Percentiles rank a stretch among this genome's conserved stretches.
These are phyloP conservation scores for Sarcophilus harrisii DNA, from an alignment of 2,797 vertebrate species.

Conservation along the genomic window DNA sequence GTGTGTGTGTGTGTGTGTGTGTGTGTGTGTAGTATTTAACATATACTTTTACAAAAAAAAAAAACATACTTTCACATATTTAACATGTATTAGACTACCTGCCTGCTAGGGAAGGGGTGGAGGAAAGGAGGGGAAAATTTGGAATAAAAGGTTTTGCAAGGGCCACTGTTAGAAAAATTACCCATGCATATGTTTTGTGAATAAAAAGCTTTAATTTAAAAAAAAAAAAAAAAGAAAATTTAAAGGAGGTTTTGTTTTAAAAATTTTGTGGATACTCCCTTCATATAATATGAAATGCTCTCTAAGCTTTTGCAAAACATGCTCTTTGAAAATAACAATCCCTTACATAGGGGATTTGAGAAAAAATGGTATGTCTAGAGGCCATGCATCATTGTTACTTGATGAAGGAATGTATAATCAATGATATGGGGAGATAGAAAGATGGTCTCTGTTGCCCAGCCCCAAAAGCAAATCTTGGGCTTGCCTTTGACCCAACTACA, in stretches of 20 bases:
- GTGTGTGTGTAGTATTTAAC: too few relatives aligned
- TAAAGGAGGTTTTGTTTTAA: constrained; percentile 6
- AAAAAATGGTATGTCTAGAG: background rate
- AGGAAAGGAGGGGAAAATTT: too few relatives aligned
- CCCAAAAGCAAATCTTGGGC: background rate
- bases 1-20: too few relatives aligned
- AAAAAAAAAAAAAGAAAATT: too few relatives aligned
- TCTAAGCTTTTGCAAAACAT: background rate
- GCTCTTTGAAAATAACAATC: background rate
- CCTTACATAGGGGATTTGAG: background rate
- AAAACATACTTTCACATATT: too few relatives aligned
- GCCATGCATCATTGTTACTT: background rate
- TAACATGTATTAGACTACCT: too few relatives aligned
- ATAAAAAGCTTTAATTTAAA: too few relatives aligned
- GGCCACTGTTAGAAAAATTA: too few relatives aligned
- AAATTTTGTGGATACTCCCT: constrained; percentile 21
- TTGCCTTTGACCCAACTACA: background rate
- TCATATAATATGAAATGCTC: background rate
- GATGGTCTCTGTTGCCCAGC: background rate
- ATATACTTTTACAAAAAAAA: too few relatives aligned
- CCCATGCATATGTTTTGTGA: too few relatives aligned
- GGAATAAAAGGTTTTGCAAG: too few relatives aligned
- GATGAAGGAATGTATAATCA: background rate
- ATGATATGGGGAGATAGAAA: background rate
- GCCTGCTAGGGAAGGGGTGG: too few relatives aligned